Conservation (phyloP, 2,113 vertebrate genomes). For the Hydropotes inermis region DNA sequence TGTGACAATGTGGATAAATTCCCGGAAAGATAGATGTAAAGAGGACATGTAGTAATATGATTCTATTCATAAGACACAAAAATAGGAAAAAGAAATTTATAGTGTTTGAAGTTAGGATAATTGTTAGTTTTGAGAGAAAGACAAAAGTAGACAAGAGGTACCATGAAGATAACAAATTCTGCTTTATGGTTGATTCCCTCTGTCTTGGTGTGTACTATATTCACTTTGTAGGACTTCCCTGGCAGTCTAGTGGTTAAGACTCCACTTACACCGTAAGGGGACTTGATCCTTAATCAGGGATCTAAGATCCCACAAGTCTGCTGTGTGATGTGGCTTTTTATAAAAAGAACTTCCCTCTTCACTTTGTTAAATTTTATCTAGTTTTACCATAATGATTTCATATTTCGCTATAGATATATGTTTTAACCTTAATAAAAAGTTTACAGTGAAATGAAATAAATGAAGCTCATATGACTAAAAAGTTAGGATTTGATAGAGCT, state of each 20-base stretch:
- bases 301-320: background rate
- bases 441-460: background rate
- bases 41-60: background rate
- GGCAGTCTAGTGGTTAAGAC: background rate
- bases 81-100: background rate
- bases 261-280: background rate
- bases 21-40: background rate
- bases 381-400: background rate
- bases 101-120: background rate
- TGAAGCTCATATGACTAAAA: background rate
- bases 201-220: background rate
- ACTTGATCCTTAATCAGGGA: background rate
- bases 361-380: background rate
- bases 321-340: background rate
- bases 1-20: background rate
- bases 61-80: background rate
- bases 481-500: background rate
- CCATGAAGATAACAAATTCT: background rate
- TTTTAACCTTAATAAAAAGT: background rate
- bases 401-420: background rate
- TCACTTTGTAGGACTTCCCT: background rate
- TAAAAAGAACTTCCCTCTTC: background rate
- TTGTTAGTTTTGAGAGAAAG: background rate
- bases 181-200: rapidly evolving
- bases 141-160: background rate